Evolutionary conservation across 1,140 invertebrate genomes (phyloP), one percentile per base, ranked within the genome.

Genomic region (Apis florea): DNA sequence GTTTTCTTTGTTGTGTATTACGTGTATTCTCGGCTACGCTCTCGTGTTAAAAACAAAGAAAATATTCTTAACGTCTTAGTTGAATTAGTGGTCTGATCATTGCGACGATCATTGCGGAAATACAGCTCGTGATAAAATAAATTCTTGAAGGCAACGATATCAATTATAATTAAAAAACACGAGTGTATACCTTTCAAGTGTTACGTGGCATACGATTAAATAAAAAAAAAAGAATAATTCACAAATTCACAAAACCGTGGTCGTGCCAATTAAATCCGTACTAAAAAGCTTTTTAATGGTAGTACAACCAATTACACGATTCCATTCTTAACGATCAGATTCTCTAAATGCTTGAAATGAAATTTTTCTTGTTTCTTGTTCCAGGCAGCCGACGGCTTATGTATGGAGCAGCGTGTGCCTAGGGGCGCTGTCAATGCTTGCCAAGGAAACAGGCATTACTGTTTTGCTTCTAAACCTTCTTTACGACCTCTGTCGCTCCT

Each of bases 361-460:
- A 76, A 69, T 69, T 79, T 69, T 79, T 53, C 69, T 56, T 75
- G 79, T 79, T 40, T n/a, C 81, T 85, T 85, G 68, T 93, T 90
- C 4, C 87, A 94, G 93, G 56, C 92, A 92, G 74, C 89, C 90
- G 61, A 91, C 91, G 68, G 90, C 91, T 75, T 95, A 95, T 77
- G 94, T 96, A 13, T 96, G 96, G 94, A 93, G 95, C 77, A 96
- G 96, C 85, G 95, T 96, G 17, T 85, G 95, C 2, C 92, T 96
- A 4, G 96, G 96, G 9, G 95, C 96, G n/a, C 92, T 97, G 31
- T 97, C 97, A 83, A 98, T 98, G 96, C 94, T 98, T 82, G 97
- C 97, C 79, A 99, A 98, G 93, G 98, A 98, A 93, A 98, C 97
- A 54, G 98, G 98, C 66, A 95, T 99, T 64, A 98, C 97, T 13